A percentile compares a stretch with the other conserved stretches of the same genome.
Evolutionary conservation across 2,888 invertebrate genomes (phyloP).

Genomic region (Tetropium fuscum): DNA sequence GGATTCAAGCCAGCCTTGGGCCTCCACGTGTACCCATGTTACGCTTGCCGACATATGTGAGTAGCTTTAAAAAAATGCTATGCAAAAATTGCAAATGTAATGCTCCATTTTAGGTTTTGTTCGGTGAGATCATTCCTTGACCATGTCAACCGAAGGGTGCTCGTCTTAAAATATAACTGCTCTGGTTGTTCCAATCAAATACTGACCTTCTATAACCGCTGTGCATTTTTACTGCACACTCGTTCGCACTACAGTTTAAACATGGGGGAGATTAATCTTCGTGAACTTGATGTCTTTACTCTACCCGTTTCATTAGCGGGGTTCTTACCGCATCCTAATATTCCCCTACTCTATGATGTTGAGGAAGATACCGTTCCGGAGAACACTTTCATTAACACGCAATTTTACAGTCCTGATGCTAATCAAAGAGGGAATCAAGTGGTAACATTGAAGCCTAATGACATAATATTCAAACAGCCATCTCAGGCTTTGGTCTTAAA

Average conservation of each 20-base stretch:
- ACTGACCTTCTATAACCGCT: constrained; percentile 61
- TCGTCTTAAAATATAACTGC: constrained; percentile 59
- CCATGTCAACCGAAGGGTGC: constrained; percentile 60
- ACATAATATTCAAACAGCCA: constrained; percentile 52
- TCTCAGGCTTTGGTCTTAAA: constrained; percentile 50
- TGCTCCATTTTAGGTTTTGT: constrained; percentile 57
- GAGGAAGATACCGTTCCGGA: constrained; percentile 51
- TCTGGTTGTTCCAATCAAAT: constrained; percentile 46
- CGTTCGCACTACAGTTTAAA: constrained; percentile 56
- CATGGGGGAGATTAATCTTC: constrained; percentile 56
- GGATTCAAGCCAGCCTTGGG: constrained; percentile 47
- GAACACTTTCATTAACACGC: constrained; percentile 52
- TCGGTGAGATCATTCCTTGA: constrained; percentile 60
- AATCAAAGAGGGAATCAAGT: constrained; percentile 50
- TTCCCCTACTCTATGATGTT: constrained; percentile 56
- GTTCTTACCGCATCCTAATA: constrained; percentile 56
- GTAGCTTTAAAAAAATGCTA: too few species aligned
- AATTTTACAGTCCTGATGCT: constrained; percentile 56
- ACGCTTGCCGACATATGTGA: constrained; percentile 46
- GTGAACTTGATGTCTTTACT: constrained; percentile 52
- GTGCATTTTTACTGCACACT: constrained; percentile 60
- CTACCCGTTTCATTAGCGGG: constrained; percentile 60
- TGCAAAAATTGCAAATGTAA: too few species aligned
- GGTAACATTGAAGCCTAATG: constrained; percentile 53
- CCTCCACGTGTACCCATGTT: constrained; percentile 44